Evolutionary conservation across 2,888 invertebrate genomes (phyloP).

Genomic region (Pseudococcus viburni): DNA sequence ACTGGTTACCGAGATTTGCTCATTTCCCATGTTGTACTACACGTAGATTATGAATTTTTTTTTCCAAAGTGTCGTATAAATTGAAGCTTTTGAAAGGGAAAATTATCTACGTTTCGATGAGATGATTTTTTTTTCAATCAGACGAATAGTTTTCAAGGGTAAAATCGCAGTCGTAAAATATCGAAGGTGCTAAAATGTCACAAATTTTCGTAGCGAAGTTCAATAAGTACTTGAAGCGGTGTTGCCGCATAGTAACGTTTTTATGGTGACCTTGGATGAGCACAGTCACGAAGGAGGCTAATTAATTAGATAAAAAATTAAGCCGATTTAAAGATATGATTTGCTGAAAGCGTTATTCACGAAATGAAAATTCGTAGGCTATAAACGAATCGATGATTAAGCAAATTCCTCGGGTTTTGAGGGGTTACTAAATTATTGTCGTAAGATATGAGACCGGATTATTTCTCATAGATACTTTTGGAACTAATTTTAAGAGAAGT

Average conservation of each 20-base stretch:
- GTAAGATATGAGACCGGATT: no score
- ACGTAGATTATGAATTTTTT: neutral
- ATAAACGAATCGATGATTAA: neutral
- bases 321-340: neutral
- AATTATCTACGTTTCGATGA: no score
- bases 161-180: no score
- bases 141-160: no score
- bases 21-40: neutral
- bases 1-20: constrained; percentile 9
- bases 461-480: no score
- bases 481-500: no score
- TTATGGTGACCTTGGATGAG: neutral
- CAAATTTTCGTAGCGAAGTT: neutral
- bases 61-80: neutral
- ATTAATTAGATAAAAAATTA: constrained; percentile 21
- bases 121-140: no score
- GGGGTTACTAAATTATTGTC: no score
- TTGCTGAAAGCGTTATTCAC: neutral
- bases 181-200: no score
- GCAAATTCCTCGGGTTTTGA: no score
- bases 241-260: neutral
- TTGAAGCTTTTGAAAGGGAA: no score
- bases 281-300: neutral
- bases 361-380: neutral
- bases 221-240: neutral